phyloP scores from a whole-genome alignment of 2,888 invertebrate genomes.

The Zygogramma bicolorata region DNA sequence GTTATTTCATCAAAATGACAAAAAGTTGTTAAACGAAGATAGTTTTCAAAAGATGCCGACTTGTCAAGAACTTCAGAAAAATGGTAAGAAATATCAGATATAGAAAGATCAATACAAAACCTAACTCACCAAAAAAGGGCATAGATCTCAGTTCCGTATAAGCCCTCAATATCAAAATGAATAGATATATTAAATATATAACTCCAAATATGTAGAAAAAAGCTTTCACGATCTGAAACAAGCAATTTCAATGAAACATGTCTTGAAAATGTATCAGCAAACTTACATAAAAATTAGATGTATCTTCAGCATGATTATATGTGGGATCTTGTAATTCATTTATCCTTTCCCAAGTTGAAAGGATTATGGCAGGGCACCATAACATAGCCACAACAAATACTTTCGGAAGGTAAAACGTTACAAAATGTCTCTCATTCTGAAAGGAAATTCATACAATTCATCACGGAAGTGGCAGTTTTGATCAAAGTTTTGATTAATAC shows the following conservation, averaged over 20 bases:
- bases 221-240: conserved; percentile 86
- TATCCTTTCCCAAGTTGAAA: conserved; percentile 92
- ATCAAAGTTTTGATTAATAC: conserved; percentile 67
- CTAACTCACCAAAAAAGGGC: conserved; percentile 93
- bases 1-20: no score
- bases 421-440: conserved; percentile 88
- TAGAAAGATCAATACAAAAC: not conserved
- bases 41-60: no score
- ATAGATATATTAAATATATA: conserved; percentile 87
- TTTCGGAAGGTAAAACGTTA: conserved; percentile 93
- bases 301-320: conserved; percentile 89
- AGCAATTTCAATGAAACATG: not conserved
- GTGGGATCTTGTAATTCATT: conserved; percentile 92
- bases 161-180: conserved; percentile 86
- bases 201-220: conserved; percentile 90
- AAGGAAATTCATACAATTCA: conserved; percentile 36
- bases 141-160: conserved; percentile 95
- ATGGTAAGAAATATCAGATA: no score
- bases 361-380: conserved; percentile 87
- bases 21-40: no score
- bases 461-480: not conserved
- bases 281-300: conserved; percentile 84
- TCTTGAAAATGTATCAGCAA: not conserved
- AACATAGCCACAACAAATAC: conserved; percentile 86
- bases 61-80: not conserved